Evolutionary conservation across 2,113 vertebrate species (phyloP).

Genomic region (Periophthalmus modestus): DNA sequence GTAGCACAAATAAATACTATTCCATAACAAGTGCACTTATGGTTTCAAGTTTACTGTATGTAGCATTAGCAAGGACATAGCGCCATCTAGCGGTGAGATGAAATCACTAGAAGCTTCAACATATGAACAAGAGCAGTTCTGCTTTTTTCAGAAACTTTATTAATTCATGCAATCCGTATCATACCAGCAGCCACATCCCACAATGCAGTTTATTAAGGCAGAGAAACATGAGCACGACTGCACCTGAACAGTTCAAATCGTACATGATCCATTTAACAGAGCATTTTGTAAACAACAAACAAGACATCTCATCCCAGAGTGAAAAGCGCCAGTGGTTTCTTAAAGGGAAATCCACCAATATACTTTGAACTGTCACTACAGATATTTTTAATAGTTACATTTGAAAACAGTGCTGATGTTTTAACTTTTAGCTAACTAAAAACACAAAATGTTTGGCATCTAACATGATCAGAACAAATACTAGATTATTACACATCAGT

Average conservation of each 20-base stretch:
- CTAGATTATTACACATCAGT: not conserved
- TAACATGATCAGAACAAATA: not conserved
- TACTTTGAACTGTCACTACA: constrained; percentile 1
- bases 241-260: constrained; percentile 58
- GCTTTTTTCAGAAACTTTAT: constrained; percentile 59
- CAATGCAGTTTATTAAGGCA: constrained; percentile 73
- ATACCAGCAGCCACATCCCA: constrained; percentile 64
- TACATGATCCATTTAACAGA: constrained; percentile 48
- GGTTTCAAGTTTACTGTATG: not conserved
- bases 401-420: constrained; percentile 1
- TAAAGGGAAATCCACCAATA: constrained; percentile 31
- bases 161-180: constrained; percentile 74
- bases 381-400: not conserved
- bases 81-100: constrained; percentile 59
- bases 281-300: constrained; percentile 67
- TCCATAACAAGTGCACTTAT: too few relatives aligned
- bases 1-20: too few relatives aligned
- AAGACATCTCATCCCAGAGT: constrained; percentile 36
- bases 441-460: not conserved
- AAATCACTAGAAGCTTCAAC: not conserved
- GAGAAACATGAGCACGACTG: constrained; percentile 42
- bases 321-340: constrained; percentile 41
- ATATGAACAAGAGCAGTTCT: too few relatives aligned
- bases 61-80: constrained; percentile 34
- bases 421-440: not conserved